Evolutionary conservation across 2,888 invertebrate species (phyloP).

Genomic region (Tetragonula carbonaria): DNA sequence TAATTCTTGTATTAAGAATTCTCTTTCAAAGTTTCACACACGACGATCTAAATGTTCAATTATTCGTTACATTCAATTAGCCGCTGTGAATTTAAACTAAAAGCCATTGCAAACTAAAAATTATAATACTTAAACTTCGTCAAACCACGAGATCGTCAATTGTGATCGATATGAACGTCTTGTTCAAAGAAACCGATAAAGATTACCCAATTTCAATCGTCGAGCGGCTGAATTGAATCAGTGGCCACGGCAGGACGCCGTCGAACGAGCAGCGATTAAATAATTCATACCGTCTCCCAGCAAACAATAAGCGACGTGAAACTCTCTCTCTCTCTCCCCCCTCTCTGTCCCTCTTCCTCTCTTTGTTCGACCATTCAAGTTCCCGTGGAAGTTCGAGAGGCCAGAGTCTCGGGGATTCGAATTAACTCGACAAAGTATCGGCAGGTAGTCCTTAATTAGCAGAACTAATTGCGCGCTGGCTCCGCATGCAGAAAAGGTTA

Average conservation of each 20-base stretch:
- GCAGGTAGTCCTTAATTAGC: conserved; percentile 80
- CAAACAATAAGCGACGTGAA: conserved; percentile 56
- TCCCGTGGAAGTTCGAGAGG: conserved; percentile 49
- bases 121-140: not conserved
- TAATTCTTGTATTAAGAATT: too few relatives aligned
- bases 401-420: conserved; percentile 69
- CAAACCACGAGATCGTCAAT: not conserved
- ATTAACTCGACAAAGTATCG: conserved; percentile 80
- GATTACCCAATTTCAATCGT: conserved; percentile 26
- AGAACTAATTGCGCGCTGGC: conserved; percentile 77
- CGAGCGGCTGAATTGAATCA: conserved; percentile 35
- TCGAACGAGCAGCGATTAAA: conserved; percentile 53
- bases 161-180: not conserved
- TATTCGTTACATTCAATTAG: not conserved
- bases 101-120: too few relatives aligned
- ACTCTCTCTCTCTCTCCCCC: not conserved
- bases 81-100: too few relatives aligned
- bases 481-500: conserved; percentile 78
- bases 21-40: too few relatives aligned
- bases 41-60: not conserved
- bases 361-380: conserved; percentile 9
- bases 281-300: conserved; percentile 44
- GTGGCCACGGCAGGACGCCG: conserved; percentile 23
- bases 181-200: conserved; percentile 19
- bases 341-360: too few relatives aligned